Evolutionary conservation across 2,888 invertebrate genomes (phyloP), one percentile per base, ranked within the genome.

Genomic region (Listrodromus nycthemerus): DNA sequence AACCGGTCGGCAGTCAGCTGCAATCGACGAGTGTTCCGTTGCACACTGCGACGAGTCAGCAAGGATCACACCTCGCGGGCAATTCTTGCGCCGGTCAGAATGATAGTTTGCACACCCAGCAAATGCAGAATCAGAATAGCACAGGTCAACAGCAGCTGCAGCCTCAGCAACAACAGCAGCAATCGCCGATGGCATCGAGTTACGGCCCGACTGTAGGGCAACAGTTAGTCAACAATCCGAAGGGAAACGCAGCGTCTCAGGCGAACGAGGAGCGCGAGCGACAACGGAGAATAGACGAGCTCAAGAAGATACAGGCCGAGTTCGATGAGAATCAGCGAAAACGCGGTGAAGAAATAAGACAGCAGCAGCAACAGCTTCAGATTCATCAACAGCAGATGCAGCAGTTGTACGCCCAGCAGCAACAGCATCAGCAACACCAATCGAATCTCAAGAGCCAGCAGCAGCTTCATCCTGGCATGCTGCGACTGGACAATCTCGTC

Each of bases 261-360:
- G 84, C 87, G 6, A 92, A 90, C 61, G 94, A 94, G 78, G 94
- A 94, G 16, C 91, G 92, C 73, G 95, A 94, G 87, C 91, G 93
- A 85, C 93, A 94, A 58, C 93, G 94, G 66, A 94, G 95, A 87
- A 94, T 95, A 37, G 95, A 95, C 65, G 95, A 95, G 74, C 93
- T 95, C 71, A 94, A 95, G 79, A 93, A 94, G 71, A 95, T 95
- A 55, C 94, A 95, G 86, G 91, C 93, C 10, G 95, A 95, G 85
- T 93, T 94, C 74, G 95, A 95, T 85, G 95, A 95, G n/a, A 93
- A 91, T 69, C 94, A 94, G 86, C 94, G 93, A 85, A 94, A 94
- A 74, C 93, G 94, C 77, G 94, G 94, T 69, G 94, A 94, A 76
- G 94, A 94, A 84, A 88, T 93, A 88, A 94, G 94, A 91, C 94